Evolutionary conservation across 2,797 vertebrate genomes (phyloP).

Genomic region (Dermochelys coriacea): DNA sequence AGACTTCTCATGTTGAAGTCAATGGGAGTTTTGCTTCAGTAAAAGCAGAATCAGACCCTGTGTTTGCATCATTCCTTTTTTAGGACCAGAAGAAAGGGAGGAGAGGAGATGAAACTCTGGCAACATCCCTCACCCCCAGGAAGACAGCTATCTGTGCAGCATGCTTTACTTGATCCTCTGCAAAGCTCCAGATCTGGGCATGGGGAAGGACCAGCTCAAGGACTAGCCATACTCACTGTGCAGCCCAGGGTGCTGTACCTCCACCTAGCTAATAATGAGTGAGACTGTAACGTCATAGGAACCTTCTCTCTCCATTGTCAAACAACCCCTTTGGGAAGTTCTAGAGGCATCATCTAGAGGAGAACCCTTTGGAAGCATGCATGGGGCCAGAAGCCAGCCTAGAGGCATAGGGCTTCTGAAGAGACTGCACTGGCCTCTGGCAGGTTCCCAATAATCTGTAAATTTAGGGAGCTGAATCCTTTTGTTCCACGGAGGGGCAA

Average conservation of each 20-base stretch:
- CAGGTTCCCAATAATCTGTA: background rate
- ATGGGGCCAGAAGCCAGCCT: background rate
- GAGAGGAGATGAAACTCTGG: background rate
- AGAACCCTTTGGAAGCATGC: background rate
- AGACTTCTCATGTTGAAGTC: background rate
- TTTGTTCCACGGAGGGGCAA: background rate
- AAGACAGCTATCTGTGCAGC: background rate
- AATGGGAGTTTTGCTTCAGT: background rate
- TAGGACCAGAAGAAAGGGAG: background rate
- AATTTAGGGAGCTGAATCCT: background rate
- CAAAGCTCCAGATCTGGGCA: background rate
- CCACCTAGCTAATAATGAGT: fast-evolving
- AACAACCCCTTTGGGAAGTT: background rate
- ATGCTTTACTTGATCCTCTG: background rate
- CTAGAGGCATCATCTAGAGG: fast-evolving
- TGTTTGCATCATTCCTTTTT: background rate
- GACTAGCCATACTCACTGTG: background rate
- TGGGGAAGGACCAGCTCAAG: background rate
- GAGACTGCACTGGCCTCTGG: background rate
- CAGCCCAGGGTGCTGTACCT: background rate
- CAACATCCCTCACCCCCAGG: background rate
- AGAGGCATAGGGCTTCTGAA: background rate
- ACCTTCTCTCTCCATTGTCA: background rate
- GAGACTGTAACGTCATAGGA: background rate
- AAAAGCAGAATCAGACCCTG: background rate